Evolutionary conservation across 37 sponge, comb jelly and placozoan genomes (phyloP).

Genomic region (Axinella damicornis): DNA sequence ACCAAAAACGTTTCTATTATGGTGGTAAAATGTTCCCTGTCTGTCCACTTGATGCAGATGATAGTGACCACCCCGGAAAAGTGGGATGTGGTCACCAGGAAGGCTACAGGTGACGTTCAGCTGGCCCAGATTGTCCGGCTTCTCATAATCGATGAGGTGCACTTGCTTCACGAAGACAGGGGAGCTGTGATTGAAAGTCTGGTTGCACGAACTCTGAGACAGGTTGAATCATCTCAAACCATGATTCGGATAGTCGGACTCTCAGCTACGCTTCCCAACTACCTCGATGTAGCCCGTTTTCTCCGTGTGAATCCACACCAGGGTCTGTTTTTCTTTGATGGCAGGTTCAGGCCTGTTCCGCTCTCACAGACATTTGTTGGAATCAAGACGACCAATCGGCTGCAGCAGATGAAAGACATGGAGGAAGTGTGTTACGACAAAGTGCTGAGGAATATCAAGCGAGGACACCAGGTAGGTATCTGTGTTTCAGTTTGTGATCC

Average conservation of each 20-base stretch:
- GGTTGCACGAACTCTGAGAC: conserved; percentile 96
- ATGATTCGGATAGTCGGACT: conserved; percentile 98
- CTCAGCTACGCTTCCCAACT: conserved; percentile 99
- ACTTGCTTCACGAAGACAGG: conserved; percentile 96
- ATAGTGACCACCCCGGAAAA: conserved; percentile 99
- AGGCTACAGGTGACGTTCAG: conserved; percentile 94
- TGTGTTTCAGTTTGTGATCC: neutral
- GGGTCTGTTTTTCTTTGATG: conserved; percentile 98
- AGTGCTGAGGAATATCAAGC: conserved; percentile 76
- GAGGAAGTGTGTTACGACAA: conserved; percentile 97
- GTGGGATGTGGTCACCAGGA: conserved; percentile 99
- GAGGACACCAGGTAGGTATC: conserved; percentile 84
- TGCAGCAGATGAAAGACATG: conserved; percentile 89
- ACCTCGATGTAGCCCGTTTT: conserved; percentile 93
- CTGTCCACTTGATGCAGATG: conserved; percentile 69
- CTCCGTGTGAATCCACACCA: conserved; percentile 89
- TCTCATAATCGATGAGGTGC: conserved; percentile 98
- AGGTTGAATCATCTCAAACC: conserved; percentile 94
- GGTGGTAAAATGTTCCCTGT: no score
- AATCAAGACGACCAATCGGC: conserved; percentile 73
- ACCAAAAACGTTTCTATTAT: no score
- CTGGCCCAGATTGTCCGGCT: conserved; percentile 92
- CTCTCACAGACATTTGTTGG: conserved; percentile 93
- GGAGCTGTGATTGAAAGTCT: conserved; percentile 98
- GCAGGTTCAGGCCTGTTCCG: conserved; percentile 96